Conservation (phyloP, 2,888 invertebrate genomes). For the Drosophila anomelani region DNA sequence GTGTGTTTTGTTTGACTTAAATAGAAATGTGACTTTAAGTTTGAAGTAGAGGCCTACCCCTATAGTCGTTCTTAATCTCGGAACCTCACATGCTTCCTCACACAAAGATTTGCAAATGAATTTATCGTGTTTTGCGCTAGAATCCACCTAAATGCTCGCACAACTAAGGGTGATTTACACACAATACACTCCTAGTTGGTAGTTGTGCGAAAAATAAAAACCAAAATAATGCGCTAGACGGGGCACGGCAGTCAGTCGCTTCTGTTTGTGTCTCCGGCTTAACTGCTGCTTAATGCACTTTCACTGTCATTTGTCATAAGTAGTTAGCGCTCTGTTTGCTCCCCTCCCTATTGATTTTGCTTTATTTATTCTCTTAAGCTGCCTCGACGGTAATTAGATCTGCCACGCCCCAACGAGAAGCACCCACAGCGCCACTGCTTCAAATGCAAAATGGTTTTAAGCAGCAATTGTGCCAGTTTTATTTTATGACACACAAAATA, state of each 20-base stretch:
- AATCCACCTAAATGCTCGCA: conserved; percentile 63
- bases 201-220: conserved; percentile 37
- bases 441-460: conserved; percentile 52
- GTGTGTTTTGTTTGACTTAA: background rate
- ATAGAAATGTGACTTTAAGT: background rate
- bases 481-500: background rate
- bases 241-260: conserved; percentile 11
- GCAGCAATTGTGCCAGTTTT: conserved; percentile 43
- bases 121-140: conserved; percentile 67
- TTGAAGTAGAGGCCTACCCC: background rate
- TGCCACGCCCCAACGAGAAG: conserved; percentile 47
- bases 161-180: conserved; percentile 15
- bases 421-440: conserved; percentile 15
- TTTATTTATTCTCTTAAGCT: conserved; percentile 67
- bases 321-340: conserved; percentile 64
- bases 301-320: conserved; percentile 73
- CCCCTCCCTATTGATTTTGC: conserved; percentile 32
- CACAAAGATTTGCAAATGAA: conserved; percentile 53
- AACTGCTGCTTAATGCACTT: conserved; percentile 68
- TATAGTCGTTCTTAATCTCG: background rate
- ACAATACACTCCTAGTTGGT: background rate
- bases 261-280: conserved; percentile 27
- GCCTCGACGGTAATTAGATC: conserved; percentile 63
- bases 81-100: background rate
- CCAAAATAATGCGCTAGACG: conserved; percentile 54